Base-by-base conservation (phyloP, 1,140 invertebrate genomes). In the Drosophila jambulina region DNA sequence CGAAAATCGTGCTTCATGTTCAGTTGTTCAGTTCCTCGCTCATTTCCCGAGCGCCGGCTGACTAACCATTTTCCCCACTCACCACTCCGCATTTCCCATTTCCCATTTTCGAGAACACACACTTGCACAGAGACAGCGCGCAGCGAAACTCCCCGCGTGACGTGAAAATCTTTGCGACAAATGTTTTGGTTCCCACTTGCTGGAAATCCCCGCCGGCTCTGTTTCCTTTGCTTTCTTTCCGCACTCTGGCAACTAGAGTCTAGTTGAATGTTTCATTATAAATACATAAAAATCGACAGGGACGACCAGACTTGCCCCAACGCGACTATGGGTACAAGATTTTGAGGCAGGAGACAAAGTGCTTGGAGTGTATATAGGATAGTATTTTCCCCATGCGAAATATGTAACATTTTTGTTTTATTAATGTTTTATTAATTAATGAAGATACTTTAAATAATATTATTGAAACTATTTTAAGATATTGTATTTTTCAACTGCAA, bases 101-200 rank as follows among this genome's bases (percentile, higher is more conserved):
- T 25, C 43, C 43, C 45, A 25, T 25, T 43, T 57, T 60, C 27
- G 17, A 43, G 29, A 60, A 61, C 59, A 48, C 45, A 32, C 19
- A 67, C 36, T 38, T 10, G n/a, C 38, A 57, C 32, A 29, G 45
- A 62, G 40, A 49, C 65, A 29, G 45, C 8, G 45, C 15, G 21
- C 40, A 23, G 40, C 21, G 46, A 53, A 75, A 69, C 79, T 72
- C 64, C 62, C 80, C 48, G 51, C 65, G 74, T 84, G 84, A 80
- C 83, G 80, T 88, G 88, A 91, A 88, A 91, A 91, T 91, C 87
- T 91, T 71, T 78, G 78, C 65, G 83, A 91, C 87, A 91, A 91
- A 88, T 91, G 87, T 91, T 91, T 91, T 88, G 88, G 80, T 91
- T 91, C 88, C 83, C 84, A 84, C 80, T 91, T 81, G 83, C 32